Conservation (phyloP, 2,113 vertebrate genomes). For the Percopsis transmontana region DNA sequence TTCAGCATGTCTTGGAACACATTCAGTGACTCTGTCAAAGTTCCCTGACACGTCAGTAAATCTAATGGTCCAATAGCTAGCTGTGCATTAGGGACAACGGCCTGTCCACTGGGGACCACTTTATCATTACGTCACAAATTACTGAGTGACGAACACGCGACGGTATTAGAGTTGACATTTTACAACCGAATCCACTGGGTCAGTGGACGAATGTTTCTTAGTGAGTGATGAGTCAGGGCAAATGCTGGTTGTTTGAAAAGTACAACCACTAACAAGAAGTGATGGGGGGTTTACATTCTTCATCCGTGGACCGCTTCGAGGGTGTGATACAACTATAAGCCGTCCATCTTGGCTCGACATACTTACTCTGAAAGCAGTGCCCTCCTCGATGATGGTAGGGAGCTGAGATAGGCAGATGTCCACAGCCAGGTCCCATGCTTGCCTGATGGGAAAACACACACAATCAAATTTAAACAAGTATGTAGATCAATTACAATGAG, state of each 20-base stretch:
- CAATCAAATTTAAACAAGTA: constrained; percentile 19
- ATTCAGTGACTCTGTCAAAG: constrained; percentile 46
- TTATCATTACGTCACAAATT: constrained; percentile 32
- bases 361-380: constrained; percentile 95
- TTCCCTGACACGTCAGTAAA: constrained; percentile 49
- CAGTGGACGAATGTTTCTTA: neutral
- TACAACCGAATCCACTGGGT: constrained; percentile 43
- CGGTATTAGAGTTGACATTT: constrained; percentile 60
- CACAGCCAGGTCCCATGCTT: constrained; percentile 97
- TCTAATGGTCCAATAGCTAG: constrained; percentile 5
- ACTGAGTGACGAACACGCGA: constrained; percentile 43
- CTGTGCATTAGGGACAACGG: neutral
- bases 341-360: constrained; percentile 43
- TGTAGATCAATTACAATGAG: neutral
- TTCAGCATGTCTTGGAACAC: constrained; percentile 34
- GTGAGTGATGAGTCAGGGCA: constrained; percentile 42
- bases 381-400: constrained; percentile 97
- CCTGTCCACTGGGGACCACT: constrained; percentile 5
- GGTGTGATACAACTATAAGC: constrained; percentile 3
- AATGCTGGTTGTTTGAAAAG: constrained; percentile 20
- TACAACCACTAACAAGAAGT: constrained; percentile 36
- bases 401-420: constrained; percentile 98
- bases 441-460: constrained; percentile 76
- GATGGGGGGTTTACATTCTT: constrained; percentile 33
- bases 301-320: constrained; percentile 25